Base-by-base conservation (phyloP, 2,113 vertebrate species). In the Trachemys scripta region DNA sequence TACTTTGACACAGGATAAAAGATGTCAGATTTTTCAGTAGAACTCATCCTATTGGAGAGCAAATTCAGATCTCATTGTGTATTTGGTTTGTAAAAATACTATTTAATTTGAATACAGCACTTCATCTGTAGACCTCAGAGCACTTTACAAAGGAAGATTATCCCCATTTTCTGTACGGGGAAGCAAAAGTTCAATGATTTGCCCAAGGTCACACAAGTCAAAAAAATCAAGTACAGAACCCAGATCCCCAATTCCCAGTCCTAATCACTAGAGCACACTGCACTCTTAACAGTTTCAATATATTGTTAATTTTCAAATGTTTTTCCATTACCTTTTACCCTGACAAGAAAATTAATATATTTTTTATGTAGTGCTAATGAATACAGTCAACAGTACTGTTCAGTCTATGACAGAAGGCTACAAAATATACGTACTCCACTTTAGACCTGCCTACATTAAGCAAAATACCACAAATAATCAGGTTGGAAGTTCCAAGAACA, bases 181-280 rank as follows among this genome's bases (percentile, higher is more conserved):
- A 62, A 31, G 57, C 11, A 27, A 88, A 47, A 76, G 76, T 91
- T 96, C 81, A 90, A 84, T 56, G 82, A 89, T 89, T 80, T 96
- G 96, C 94, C 84, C 90, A 95, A 90, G 94, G 96, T 95, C 94
- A 96, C 45, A 53, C 2, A 92, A 53, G 85, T 45, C 1, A 25
- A 1, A 25, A 1, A 85, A 56, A 56, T 47, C 84, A 95, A 90
- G 91, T 65, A 75, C 19, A 92, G 78, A 6, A 50, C 56, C 65
- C 76, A 65, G 12, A 82, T 42, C 45, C 10, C 79, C 90, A 95
- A 80, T 1, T 93, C 38, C 62, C 89, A 88, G 93, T 84, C 38
- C 38, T 86, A 80, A 82, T 90, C 93, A 93, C 93, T 35, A 53
- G 85, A 35, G 4, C 62, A 50, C 82, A 22, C 38, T 31, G 14